Evolutionary conservation across 2,888 invertebrate genomes (phyloP).

Genomic region (Pachliopta kotzebuea): DNA sequence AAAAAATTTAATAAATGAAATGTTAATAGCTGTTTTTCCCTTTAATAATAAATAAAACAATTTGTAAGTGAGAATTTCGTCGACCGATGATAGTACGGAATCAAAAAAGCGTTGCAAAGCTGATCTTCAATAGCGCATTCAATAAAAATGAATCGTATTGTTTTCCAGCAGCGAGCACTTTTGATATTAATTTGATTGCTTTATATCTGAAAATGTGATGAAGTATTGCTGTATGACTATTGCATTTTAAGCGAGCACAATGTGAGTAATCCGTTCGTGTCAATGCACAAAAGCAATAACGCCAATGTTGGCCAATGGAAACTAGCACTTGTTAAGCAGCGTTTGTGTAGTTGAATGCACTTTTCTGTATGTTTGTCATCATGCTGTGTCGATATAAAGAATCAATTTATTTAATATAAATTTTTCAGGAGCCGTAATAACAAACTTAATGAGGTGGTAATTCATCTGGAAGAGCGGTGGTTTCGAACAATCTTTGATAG

Average conservation of each 20-base stretch:
- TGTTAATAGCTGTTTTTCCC: too few relatives aligned
- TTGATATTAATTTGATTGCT: conserved; percentile 44
- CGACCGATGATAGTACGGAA: conserved; percentile 6
- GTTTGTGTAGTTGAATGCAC: conserved; percentile 47
- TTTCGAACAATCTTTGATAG: too few relatives aligned
- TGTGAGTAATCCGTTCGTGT: conserved; percentile 59
- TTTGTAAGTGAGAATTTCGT: neutral
- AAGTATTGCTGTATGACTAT: conserved; percentile 45
- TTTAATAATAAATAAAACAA: neutral
- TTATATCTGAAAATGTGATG: conserved; percentile 45
- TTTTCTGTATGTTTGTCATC: neutral
- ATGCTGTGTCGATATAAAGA: too few relatives aligned
- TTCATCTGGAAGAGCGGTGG: too few relatives aligned
- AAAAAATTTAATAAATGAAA: neutral
- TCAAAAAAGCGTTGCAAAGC: conserved; percentile 6
- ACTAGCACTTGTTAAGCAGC: conserved; percentile 66
- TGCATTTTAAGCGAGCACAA: conserved; percentile 55
- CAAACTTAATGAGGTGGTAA: too few relatives aligned
- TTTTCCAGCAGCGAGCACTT: conserved; percentile 31
- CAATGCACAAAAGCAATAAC: conserved; percentile 71
- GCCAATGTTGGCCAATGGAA: conserved; percentile 48
- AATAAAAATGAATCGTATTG: conserved; percentile 31
- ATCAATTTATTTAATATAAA: neutral
- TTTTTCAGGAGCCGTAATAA: too few relatives aligned
- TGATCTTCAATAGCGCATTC: conserved; percentile 19